Conservation (phyloP, 2,113 vertebrate genomes). For the Speoplatyrhinus poulsoni region DNA sequence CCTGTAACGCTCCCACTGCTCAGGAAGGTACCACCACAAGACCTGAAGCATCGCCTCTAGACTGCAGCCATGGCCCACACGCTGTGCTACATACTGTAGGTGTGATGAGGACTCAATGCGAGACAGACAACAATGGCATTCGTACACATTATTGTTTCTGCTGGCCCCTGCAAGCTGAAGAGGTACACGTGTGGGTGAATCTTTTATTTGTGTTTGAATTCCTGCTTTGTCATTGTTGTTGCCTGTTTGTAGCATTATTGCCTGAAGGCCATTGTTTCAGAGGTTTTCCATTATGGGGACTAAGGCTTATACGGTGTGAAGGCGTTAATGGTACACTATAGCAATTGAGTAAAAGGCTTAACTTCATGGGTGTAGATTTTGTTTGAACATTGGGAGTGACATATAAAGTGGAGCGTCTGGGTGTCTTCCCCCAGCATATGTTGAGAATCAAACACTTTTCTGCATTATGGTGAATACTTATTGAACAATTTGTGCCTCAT, state of each 20-base stretch:
- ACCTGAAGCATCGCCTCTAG: too few relatives aligned
- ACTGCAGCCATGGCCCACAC: neutral
- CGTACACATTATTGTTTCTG: neutral
- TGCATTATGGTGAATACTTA: too few relatives aligned
- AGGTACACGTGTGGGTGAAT: slow-evolving; percentile 28
- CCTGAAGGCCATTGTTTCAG: neutral
- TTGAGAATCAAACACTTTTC: too few relatives aligned
- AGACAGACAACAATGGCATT: slow-evolving; percentile 9
- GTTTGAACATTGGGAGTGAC: too few relatives aligned
- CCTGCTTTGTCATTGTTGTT: neutral
- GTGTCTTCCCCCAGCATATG: too few relatives aligned
- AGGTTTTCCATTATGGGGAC: neutral
- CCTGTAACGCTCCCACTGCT: too few relatives aligned
- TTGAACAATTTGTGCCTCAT: too few relatives aligned
- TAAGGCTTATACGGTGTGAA: neutral
- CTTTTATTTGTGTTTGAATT: slow-evolving; percentile 7
- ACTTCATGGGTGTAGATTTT: too few relatives aligned
- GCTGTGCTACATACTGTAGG: neutral
- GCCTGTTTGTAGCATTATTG: neutral
- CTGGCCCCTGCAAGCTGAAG: neutral
- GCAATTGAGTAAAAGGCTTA: too few relatives aligned
- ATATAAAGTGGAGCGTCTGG: too few relatives aligned
- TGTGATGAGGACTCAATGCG: neutral
- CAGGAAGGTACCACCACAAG: too few relatives aligned
- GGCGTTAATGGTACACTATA: neutral